phyloP scores from a whole-genome alignment of 2,888 invertebrate species.

The Blomia tropicalis region DNA sequence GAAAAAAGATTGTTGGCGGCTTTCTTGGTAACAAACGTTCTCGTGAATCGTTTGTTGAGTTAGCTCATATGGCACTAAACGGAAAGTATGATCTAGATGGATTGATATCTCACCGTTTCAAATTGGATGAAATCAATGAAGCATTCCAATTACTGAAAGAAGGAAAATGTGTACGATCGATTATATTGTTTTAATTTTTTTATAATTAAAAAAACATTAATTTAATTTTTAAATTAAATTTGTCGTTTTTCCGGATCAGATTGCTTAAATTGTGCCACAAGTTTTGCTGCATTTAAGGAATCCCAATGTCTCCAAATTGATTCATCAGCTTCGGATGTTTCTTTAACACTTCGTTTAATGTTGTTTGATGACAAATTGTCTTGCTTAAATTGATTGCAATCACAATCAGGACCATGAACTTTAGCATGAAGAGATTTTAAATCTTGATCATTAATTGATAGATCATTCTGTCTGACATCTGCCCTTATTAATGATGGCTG shows the following conservation, averaged over 20 bases:
- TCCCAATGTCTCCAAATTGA: too few species aligned
- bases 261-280: too few species aligned
- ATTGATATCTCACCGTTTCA: conserved; percentile 12
- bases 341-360: not conserved
- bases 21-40: conserved; percentile 9
- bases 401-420: not conserved
- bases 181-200: too few species aligned
- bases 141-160: conserved; percentile 15
- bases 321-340: not conserved
- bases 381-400: not conserved
- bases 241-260: not conserved
- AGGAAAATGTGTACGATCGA: conserved; percentile 16
- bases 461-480: not conserved
- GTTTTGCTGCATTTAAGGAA: too few species aligned
- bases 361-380: not conserved
- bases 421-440: not conserved
- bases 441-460: not conserved
- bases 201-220: too few species aligned
- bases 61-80: not conserved
- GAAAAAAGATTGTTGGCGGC: conserved; percentile 3
- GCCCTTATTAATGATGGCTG: not conserved
- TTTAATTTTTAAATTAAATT: not conserved
- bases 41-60: not conserved
- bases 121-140: conserved; percentile 20
- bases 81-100: not conserved